Evolutionary conservation across 1,140 invertebrate genomes (phyloP).

Genomic region (Brachionus paranguensis): DNA sequence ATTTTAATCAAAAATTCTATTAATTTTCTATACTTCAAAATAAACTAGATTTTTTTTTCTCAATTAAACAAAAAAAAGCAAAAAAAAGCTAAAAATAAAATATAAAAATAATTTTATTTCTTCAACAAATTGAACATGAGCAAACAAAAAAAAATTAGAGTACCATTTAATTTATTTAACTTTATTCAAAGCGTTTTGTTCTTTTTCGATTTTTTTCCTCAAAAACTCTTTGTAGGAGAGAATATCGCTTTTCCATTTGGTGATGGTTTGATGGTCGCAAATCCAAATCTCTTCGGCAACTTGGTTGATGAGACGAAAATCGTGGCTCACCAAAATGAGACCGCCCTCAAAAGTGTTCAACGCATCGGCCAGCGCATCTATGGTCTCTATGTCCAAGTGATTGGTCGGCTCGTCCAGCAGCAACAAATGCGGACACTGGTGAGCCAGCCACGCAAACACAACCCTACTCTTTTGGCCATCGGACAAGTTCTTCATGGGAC

Average conservation of each 20-base stretch:
- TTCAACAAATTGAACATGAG: neutral
- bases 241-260: constrained; percentile 94
- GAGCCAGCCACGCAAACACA: constrained; percentile 92
- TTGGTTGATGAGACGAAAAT: constrained; percentile 95
- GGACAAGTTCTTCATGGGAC: constrained; percentile 90
- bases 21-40: too few species aligned
- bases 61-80: too few species aligned
- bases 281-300: constrained; percentile 99
- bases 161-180: neutral
- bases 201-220: constrained; percentile 65
- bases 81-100: neutral
- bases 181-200: constrained; percentile 18
- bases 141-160: neutral
- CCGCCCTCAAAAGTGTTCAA: constrained; percentile 96
- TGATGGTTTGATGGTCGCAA: constrained; percentile 89
- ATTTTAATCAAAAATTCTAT: too few species aligned
- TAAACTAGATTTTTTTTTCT: too few species aligned
- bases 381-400: constrained; percentile 77
- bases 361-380: constrained; percentile 93
- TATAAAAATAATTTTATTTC: neutral
- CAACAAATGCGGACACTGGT: constrained; percentile 86
- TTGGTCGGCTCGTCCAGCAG: constrained; percentile 96
- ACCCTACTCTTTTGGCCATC: constrained; percentile 97
- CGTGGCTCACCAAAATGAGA: constrained; percentile 92
- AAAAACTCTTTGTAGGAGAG: constrained; percentile 90